Evolutionary conservation across 2,888 invertebrate species (phyloP), one percentile per base, ranked within the genome.

Genomic region (Resseliella maxima): DNA sequence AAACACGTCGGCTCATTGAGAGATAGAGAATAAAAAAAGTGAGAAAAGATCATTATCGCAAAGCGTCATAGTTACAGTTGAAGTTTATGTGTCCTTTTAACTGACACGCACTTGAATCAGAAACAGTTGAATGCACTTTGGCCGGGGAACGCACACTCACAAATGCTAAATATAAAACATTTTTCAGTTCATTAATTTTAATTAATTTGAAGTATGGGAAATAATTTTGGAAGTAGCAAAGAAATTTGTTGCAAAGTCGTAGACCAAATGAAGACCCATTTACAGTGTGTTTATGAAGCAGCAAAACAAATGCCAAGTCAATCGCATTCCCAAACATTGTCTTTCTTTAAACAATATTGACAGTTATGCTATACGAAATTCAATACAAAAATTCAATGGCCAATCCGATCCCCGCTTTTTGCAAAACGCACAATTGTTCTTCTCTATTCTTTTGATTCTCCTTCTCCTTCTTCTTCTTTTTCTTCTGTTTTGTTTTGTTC

Each of bases 101-200:
- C 59, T 59, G 24, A 59, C 18, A 15, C n/a, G 59, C 24, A n/a
- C n/a, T 59, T 24, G 59, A 59, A 59, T 59, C 59, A 59, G 59
- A 59, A 59, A 59, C 59, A 59, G 59, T 59, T 59, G 59, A 59
- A 59, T 59, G 59, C 59, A 59, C 59, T 59, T 59, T 24, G 59
- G 59, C 6, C 59, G 59, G 24, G 24, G n/a, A n/a, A n/a, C n/a
- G n/a, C n/a, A n/a, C n/a, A 59, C 59, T 24, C 24, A 41, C 72
- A 35, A 72, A 72, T 36, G 36, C 36, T 36, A 72, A 72, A 72
- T 72, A 35, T 31, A 72, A 72, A 72, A 72, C 72, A 35, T 72
- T 72, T 31, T 72, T 72, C 72, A 72, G 72, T 72, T 72, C 72
- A 72, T 72, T 72, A 72, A 72, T 72, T 72, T 72, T 72, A 72